phyloP scores from a whole-genome alignment of 2,888 invertebrate species.

The Catocala sponsa region DNA sequence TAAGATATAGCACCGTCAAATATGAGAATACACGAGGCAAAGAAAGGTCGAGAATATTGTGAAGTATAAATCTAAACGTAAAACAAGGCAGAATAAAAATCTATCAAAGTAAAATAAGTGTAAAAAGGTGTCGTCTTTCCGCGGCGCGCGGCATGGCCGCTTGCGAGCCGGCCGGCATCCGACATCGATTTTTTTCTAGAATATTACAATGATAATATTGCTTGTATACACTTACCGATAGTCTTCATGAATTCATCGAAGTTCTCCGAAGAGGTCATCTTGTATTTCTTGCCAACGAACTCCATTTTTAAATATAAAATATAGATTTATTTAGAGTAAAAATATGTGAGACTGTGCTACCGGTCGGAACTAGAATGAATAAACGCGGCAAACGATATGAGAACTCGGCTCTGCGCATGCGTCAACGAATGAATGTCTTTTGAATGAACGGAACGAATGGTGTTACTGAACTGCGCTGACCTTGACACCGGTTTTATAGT shows the following conservation, averaged over 20 bases:
- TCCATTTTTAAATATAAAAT: slow-evolving; percentile 73
- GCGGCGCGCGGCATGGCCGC: slow-evolving; percentile 11
- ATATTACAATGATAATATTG: slow-evolving; percentile 47
- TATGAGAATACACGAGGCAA: too few relatives aligned
- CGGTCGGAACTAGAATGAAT: slow-evolving; percentile 75
- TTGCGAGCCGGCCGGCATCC: slow-evolving; percentile 71
- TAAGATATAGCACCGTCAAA: too few relatives aligned
- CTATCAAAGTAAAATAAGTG: slow-evolving; percentile 27
- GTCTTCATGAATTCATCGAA: slow-evolving; percentile 97
- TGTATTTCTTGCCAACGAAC: slow-evolving; percentile 92
- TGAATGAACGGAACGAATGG: slow-evolving; percentile 56
- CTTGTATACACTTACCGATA: slow-evolving; percentile 89
- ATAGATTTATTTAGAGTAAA: slow-evolving; percentile 43
- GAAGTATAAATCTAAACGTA: background rate
- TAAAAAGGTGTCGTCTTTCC: slow-evolving; percentile 34
- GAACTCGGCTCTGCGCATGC: slow-evolving; percentile 50
- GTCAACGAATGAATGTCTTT: slow-evolving; percentile 53
- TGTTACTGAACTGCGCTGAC: slow-evolving; percentile 51
- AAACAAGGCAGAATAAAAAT: slow-evolving; percentile 25
- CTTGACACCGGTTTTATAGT: slow-evolving; percentile 46
- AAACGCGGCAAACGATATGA: slow-evolving; percentile 51
- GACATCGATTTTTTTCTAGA: slow-evolving; percentile 48
- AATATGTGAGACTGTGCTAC: slow-evolving; percentile 54
- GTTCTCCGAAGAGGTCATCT: slow-evolving; percentile 93
- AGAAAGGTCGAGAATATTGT: background rate